Evolutionary conservation across 1,140 invertebrate species (phyloP), one percentile per base, ranked within the genome.

Genomic region (Vanessa tameamea): DNA sequence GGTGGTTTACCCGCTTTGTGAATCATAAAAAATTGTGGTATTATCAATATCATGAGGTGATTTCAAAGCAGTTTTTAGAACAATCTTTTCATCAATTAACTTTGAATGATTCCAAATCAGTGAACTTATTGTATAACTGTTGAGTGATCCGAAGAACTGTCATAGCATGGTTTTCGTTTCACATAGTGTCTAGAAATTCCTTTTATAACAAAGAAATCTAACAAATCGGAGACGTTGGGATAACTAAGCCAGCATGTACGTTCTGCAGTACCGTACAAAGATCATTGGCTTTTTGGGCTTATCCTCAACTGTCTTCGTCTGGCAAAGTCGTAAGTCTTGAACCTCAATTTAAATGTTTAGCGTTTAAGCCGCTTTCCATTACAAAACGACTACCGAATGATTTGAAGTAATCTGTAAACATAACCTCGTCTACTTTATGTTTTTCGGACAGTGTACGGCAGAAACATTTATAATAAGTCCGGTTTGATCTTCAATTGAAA

Each of bases 301-400:
- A 47, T 15, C 11, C 61, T 66, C 7, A 67, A 64, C 43, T 67
- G 23, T 47, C 64, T 50, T 13, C 69, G 59, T 65, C 67, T 78
- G 15, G 72, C 59, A n/a, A n/a, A 6, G 47, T 65, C 23, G 64
- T 72, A 7, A 75, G 47, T 47, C 72, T 74, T 8, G 76, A 78
- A 12, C 20, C 20, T 20, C 20, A 20, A 20, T 1, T 20, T 20
- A 20, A 20, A 20, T 20, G 20, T 20, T 20, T 78, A 1, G 78
- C 57, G 64, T 82, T 80, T 73, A 76, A 83, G 64, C 82, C 80
- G 0, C 80, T 80, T 16, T 73, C 78, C 26, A 64, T 63, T 9
- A 82, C 48, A 14, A 73, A 80, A 20, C 72, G 26, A 1, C 16
- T 23, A 7, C 78, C 75, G 5, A 80, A 65, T 14, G 68, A 69